Conservation (phyloP, 2,113 vertebrate genomes). For the Promerops cafer region DNA sequence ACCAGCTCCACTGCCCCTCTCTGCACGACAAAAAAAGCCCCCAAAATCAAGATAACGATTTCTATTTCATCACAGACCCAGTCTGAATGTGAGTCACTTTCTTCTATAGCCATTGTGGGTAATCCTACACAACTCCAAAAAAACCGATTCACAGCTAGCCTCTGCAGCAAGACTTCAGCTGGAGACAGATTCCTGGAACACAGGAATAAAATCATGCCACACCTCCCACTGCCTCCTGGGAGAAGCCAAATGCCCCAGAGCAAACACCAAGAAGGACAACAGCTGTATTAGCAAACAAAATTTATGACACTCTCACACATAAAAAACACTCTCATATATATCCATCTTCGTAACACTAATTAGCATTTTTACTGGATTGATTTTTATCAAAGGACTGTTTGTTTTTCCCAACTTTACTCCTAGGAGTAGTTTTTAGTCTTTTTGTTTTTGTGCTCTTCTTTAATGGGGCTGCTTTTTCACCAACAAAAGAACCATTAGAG, state of each 20-base stretch:
- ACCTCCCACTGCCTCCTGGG: accelerated
- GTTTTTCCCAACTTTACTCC: slow-evolving; percentile 19
- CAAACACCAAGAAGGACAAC: accelerated
- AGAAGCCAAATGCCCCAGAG: neutral
- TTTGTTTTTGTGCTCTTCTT: slow-evolving; percentile 67
- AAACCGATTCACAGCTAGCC: too few species aligned
- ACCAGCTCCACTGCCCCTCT: too few species aligned
- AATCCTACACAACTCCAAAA: neutral
- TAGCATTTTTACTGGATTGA: accelerated
- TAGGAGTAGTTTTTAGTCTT: slow-evolving; percentile 14
- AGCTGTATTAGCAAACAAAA: neutral
- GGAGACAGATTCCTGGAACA: accelerated
- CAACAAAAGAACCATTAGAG: slow-evolving; percentile 69
- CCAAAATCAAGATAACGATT: neutral
- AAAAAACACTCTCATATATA: neutral
- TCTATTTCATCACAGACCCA: accelerated
- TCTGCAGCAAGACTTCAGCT: too few species aligned
- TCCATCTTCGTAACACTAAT: neutral
- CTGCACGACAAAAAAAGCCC: neutral
- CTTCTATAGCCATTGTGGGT: too few species aligned
- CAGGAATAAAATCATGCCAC: accelerated
- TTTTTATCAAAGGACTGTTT: neutral
- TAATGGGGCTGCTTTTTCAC: slow-evolving; percentile 70
- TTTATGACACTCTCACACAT: neutral
- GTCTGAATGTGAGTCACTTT: accelerated